Conservation (phyloP, 2,888 invertebrate species). For the Nemoura dubitans region DNA sequence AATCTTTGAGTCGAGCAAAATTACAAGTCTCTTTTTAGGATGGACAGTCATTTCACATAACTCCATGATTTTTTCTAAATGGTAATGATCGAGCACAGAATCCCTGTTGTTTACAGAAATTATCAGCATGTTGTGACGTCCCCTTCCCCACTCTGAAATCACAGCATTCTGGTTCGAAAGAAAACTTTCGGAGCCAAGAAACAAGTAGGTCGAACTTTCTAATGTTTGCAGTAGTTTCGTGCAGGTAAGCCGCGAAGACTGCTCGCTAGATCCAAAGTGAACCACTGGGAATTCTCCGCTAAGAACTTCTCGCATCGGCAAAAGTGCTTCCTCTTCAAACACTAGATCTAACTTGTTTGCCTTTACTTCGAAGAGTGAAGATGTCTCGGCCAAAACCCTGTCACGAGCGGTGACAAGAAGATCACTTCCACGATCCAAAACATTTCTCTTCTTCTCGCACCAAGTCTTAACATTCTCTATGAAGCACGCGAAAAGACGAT, state of each 20-base stretch:
- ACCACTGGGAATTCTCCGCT: not conserved
- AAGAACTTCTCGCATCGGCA: not conserved
- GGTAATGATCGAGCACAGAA: not conserved
- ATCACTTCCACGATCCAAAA: not conserved
- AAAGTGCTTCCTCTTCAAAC: not conserved
- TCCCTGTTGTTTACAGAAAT: not conserved
- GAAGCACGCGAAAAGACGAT: not conserved
- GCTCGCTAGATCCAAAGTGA: not conserved
- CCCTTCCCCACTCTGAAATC: not conserved
- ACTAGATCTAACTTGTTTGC: not conserved
- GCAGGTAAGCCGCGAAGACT: not conserved
- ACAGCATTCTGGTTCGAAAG: not conserved
- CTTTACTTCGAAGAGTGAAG: not conserved
- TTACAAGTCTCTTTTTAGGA: not conserved
- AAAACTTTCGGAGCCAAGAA: not conserved
- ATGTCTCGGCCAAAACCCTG: not conserved
- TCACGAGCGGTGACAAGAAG: not conserved
- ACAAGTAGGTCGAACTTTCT: not conserved
- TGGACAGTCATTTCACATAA: not conserved
- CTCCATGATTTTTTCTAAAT: not conserved
- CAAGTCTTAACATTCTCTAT: not conserved
- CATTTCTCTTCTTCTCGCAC: not conserved
- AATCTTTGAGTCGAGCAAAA: not conserved
- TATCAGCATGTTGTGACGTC: not conserved
- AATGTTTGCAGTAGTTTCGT: not conserved